Evolutionary conservation across 2,888 invertebrate species (phyloP).

Genomic region (Papilio demoleus): DNA sequence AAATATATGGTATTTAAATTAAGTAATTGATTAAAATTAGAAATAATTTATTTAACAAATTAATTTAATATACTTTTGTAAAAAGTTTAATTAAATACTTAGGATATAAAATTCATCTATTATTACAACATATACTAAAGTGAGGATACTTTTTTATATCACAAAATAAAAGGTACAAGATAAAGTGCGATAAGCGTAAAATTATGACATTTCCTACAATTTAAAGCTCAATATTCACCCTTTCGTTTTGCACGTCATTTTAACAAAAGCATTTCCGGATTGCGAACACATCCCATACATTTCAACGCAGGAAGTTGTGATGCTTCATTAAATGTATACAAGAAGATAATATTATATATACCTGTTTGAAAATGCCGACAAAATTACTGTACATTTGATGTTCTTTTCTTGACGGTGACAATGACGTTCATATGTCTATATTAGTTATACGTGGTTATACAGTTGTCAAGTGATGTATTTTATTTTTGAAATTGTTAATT

Average conservation of each 20-base stretch:
- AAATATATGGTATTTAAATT: background rate
- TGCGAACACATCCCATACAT: constrained; percentile 68
- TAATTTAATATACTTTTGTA: too few species aligned
- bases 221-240: constrained; percentile 57
- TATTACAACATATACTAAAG: background rate
- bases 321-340: constrained; percentile 72
- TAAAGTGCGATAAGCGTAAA: constrained; percentile 54
- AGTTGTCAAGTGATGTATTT: background rate
- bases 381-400: constrained; percentile 45
- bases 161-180: background rate
- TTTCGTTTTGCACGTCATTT: constrained; percentile 60
- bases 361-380: constrained; percentile 67
- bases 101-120: too few species aligned
- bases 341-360: constrained; percentile 60
- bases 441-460: background rate
- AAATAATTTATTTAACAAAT: background rate
- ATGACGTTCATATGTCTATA: background rate
- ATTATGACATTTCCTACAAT: constrained; percentile 52
- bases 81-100: too few species aligned
- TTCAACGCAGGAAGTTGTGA: constrained; percentile 68
- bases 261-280: constrained; percentile 76
- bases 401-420: constrained; percentile 41
- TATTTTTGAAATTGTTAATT: background rate
- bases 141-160: background rate
- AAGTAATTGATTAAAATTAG: background rate